Percentiles rank a stretch among this genome's conserved stretches.
phyloP scores from a whole-genome alignment of 2,113 vertebrate species.

The Pycnonotus jocosus region DNA sequence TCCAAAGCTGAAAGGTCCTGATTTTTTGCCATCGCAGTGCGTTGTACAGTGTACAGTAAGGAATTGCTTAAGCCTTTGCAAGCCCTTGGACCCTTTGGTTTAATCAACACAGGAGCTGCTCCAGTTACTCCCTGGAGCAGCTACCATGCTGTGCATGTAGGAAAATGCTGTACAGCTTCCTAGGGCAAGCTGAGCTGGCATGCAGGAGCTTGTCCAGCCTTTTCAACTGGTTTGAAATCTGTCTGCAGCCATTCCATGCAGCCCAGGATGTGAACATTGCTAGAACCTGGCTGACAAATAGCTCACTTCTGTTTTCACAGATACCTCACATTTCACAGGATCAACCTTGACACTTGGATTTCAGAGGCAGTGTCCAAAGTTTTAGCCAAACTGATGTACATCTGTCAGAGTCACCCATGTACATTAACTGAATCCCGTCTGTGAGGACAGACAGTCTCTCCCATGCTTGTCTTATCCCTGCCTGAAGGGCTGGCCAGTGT shows the following conservation, averaged over 20 bases:
- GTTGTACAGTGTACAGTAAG: neutral
- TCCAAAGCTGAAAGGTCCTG: neutral
- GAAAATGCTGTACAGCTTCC: neutral
- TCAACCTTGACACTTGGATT: conserved; percentile 42
- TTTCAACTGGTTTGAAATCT: neutral
- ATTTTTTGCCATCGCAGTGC: neutral
- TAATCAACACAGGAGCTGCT: neutral
- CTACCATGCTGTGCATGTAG: neutral
- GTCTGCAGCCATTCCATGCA: neutral
- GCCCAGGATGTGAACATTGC: neutral
- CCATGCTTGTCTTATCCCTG: neutral
- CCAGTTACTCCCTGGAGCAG: neutral
- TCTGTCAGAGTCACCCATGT: conserved; percentile 46
- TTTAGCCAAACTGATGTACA: conserved; percentile 40
- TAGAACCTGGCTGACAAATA: neutral
- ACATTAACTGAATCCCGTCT: conserved; percentile 48
- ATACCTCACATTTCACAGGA: neutral
- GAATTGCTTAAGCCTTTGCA: neutral
- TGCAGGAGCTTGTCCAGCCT: neutral
- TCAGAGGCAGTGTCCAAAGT: conserved; percentile 57
- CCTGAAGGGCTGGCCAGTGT: conserved; percentile 57
- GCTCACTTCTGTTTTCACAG: neutral
- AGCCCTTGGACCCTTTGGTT: neutral
- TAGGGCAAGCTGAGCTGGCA: neutral
- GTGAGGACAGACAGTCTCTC: conserved; percentile 12